phyloP scores from a whole-genome alignment of 2,113 vertebrate genomes.

The Platichthys stellatus region DNA sequence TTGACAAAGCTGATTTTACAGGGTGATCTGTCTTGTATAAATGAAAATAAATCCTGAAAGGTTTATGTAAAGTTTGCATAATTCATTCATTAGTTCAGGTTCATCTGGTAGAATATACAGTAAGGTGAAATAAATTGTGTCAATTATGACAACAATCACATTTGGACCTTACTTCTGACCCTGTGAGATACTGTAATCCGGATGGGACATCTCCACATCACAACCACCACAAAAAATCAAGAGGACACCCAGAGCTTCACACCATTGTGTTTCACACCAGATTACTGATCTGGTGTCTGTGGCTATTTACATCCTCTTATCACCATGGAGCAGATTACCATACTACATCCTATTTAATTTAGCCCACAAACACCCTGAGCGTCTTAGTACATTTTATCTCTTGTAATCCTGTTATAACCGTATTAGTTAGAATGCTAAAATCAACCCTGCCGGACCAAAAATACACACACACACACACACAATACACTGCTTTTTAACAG shows the following conservation, averaged over 20 bases:
- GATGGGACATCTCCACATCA: background rate
- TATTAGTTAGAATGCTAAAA: slow-evolving; percentile 64
- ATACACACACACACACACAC: background rate
- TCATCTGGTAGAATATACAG: no score
- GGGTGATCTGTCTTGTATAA: no score
- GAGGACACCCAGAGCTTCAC: slow-evolving; percentile 1
- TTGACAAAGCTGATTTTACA: background rate
- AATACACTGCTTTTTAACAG: background rate
- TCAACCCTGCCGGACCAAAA: slow-evolving; percentile 8
- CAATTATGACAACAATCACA: background rate
- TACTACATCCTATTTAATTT: slow-evolving; percentile 72
- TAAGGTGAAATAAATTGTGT: background rate
- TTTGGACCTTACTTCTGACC: background rate
- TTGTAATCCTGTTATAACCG: slow-evolving; percentile 79
- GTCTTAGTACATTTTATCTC: slow-evolving; percentile 67
- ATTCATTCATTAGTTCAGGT: background rate
- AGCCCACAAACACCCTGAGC: slow-evolving; percentile 56
- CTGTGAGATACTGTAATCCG: background rate
- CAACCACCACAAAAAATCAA: background rate
- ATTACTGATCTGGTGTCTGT: slow-evolving; percentile 44
- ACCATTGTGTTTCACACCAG: slow-evolving; percentile 34
- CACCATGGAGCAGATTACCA: slow-evolving; percentile 62
- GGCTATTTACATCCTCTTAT: slow-evolving; percentile 67
- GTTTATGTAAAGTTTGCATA: background rate
- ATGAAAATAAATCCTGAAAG: background rate